A percentile compares a stretch with the other conserved stretches of the same genome.
These are phyloP conservation scores for Calliphora vicina DNA, from an alignment of 1,140 invertebrate genomes.

Conservation along the genomic window DNA sequence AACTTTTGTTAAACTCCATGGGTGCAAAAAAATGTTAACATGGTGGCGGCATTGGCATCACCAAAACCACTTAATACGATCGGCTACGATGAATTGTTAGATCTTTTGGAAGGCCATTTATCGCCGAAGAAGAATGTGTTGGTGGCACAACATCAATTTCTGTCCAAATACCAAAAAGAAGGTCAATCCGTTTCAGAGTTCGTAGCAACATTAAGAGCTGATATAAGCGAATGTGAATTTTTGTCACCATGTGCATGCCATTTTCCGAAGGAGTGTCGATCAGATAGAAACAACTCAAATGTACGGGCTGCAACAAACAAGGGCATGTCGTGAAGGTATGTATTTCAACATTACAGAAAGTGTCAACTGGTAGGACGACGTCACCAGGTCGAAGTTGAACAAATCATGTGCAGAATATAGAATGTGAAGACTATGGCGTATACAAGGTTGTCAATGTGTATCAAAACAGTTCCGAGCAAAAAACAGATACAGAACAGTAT, in stretches of 20 bases:
- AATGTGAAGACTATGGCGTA: neutral
- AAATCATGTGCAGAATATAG: neutral
- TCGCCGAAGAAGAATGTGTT: conserved; percentile 17
- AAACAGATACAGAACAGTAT: neutral
- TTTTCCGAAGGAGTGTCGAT: neutral
- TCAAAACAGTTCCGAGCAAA: neutral
- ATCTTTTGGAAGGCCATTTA: neutral
- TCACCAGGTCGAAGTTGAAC: neutral
- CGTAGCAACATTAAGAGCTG: neutral
- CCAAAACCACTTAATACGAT: neutral
- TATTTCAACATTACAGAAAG: neutral
- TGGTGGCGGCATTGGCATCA: neutral
- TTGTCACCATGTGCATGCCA: neutral
- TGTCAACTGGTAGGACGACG: neutral
- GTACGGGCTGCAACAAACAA: neutral
- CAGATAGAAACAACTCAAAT: neutral
- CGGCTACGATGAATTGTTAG: neutral
- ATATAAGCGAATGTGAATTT: conserved; percentile 10
- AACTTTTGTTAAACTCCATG: neutral
- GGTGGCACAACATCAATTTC: conserved; percentile 16
- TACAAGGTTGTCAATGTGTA: neutral
- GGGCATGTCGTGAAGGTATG: conserved; percentile 15
- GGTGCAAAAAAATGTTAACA: neutral
- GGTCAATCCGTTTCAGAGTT: neutral
- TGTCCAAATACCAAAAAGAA: neutral